Percentiles rank a stretch among this genome's conserved stretches.
These are phyloP conservation scores for Deilephila elpenor DNA, from an alignment of 2,888 invertebrate species.

Conservation along the genomic window DNA sequence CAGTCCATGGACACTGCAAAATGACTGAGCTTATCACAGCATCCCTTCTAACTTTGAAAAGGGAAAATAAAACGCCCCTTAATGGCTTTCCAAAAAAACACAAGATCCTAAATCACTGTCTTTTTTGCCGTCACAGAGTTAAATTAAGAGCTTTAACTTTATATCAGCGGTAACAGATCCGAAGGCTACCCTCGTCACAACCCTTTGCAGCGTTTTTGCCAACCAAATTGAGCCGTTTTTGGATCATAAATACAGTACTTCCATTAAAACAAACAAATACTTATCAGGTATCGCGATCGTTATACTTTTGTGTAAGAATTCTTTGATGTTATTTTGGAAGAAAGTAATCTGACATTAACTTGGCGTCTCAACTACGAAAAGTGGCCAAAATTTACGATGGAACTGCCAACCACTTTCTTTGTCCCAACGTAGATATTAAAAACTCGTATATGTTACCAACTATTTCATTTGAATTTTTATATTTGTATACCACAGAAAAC, in stretches of 20 bases:
- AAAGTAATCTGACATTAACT: too few relatives aligned
- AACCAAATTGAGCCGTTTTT: background rate
- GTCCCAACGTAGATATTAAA: too few relatives aligned
- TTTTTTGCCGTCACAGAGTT: background rate
- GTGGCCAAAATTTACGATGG: too few relatives aligned
- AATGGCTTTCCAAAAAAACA: background rate
- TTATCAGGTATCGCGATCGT: background rate
- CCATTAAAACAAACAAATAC: background rate
- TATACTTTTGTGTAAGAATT: too few relatives aligned
- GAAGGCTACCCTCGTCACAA: slow-evolving; percentile 16
- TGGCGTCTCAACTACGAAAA: too few relatives aligned
- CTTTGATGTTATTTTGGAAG: too few relatives aligned
- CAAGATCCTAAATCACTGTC: background rate
- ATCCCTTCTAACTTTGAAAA: background rate
- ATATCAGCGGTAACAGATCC: slow-evolving; percentile 5
- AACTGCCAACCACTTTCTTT: too few relatives aligned
- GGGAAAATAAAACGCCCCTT: background rate
- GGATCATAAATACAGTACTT: background rate
- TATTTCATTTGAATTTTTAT: too few relatives aligned
- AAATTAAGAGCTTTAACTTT: slow-evolving; percentile 22
- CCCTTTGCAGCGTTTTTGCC: background rate
- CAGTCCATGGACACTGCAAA: too few relatives aligned
- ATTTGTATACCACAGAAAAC: too few relatives aligned
- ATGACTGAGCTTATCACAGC: background rate
- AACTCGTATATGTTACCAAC: too few relatives aligned